Conservation (phyloP, 2,113 vertebrate genomes). For the Rafetus swinhoei region DNA sequence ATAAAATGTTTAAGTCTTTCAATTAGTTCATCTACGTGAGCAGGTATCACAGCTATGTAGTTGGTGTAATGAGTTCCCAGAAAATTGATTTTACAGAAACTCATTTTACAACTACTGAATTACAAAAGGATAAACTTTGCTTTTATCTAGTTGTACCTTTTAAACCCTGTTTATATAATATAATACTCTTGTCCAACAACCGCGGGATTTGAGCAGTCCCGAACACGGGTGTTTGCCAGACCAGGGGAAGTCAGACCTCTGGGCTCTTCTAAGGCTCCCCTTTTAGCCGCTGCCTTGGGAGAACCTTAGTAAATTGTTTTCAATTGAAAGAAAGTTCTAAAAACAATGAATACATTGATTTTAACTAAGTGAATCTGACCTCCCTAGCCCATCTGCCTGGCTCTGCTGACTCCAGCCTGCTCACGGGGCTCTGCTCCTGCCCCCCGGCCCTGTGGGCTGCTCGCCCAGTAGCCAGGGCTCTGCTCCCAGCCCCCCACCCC, state of each 20-base stretch:
- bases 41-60: not conserved
- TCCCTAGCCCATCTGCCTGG: too few species aligned
- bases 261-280: too few species aligned
- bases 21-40: not conserved
- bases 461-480: too few species aligned
- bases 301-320: not conserved
- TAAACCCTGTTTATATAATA: not conserved
- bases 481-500: too few species aligned
- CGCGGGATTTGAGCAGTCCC: too few species aligned
- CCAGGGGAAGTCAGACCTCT: too few species aligned
- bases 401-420: too few species aligned
- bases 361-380: not conserved
- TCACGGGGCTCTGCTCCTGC: too few species aligned
- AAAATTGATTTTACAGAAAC: not conserved
- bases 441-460: too few species aligned
- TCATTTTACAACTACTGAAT: not conserved
- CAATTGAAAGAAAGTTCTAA: not conserved
- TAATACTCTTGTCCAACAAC: too few species aligned
- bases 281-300: too few species aligned
- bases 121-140: not conserved
- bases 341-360: not conserved
- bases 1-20: not conserved
- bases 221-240: too few species aligned
- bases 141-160: not conserved
- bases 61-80: not conserved